Conservation (phyloP, 2,888 invertebrate species). For the Eupithecia abbreviata region DNA sequence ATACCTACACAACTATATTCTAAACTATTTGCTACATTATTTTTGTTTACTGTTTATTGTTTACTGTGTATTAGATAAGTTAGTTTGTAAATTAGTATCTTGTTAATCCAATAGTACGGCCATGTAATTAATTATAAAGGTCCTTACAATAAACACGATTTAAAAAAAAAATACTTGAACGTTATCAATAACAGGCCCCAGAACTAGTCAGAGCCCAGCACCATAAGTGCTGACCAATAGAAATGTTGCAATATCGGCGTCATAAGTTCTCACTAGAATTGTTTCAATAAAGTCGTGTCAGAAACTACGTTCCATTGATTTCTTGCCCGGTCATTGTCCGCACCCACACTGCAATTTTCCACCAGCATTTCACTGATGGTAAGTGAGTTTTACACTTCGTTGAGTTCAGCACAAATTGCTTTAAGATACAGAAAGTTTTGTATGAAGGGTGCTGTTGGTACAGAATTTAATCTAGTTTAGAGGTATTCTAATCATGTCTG, state of each 20-base stretch:
- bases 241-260: background rate
- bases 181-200: background rate
- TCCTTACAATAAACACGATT: too few relatives aligned
- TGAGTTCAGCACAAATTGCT: slow-evolving; percentile 23
- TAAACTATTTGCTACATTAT: too few relatives aligned
- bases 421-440: slow-evolving; percentile 19
- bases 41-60: too few relatives aligned
- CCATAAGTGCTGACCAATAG: background rate
- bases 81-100: too few relatives aligned
- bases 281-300: slow-evolving; percentile 16
- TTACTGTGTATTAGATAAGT: too few relatives aligned
- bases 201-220: background rate
- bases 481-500: slow-evolving; percentile 1
- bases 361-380: slow-evolving; percentile 30
- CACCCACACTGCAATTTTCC: slow-evolving; percentile 47
- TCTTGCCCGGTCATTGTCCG: slow-evolving; percentile 51
- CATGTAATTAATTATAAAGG: too few relatives aligned
- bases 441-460: slow-evolving; percentile 7
- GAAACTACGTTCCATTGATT: slow-evolving; percentile 52
- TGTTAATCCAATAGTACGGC: too few relatives aligned
- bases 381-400: slow-evolving; percentile 27
- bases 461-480: slow-evolving; percentile 10
- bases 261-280: slow-evolving; percentile 3
- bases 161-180: too few relatives aligned
- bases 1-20: too few relatives aligned